These are phyloP conservation scores for Stenodera caucasica DNA, from an alignment of 2,888 invertebrate species.

Conservation along the genomic window DNA sequence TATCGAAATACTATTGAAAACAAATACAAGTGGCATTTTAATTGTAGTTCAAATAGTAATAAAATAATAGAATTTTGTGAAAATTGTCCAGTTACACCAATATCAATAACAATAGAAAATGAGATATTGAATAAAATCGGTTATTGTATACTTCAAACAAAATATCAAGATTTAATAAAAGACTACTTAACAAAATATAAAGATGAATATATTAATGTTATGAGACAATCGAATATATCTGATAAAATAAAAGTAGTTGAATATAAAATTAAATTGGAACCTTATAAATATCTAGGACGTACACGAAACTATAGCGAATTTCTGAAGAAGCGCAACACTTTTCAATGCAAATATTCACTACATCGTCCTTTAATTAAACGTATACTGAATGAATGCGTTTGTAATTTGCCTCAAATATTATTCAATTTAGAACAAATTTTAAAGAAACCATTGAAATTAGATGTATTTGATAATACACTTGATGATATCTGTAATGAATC, in stretches of 20 bases:
- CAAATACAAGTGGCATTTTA: background rate
- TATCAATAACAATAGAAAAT: conserved; percentile 64
- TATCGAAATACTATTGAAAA: background rate
- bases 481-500: conserved; percentile 35
- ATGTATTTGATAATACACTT: conserved; percentile 33
- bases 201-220: conserved; percentile 61
- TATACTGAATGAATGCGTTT: conserved; percentile 59
- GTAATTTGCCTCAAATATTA: conserved; percentile 59
- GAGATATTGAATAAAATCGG: conserved; percentile 64
- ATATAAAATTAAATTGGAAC: conserved; percentile 53
- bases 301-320: conserved; percentile 63
- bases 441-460: conserved; percentile 30
- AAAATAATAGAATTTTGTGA: conserved; percentile 22
- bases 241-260: conserved; percentile 62
- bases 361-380: conserved; percentile 65
- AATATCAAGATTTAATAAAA: conserved; percentile 59
- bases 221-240: conserved; percentile 64
- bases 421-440: conserved; percentile 54
- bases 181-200: conserved; percentile 61
- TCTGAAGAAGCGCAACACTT: conserved; percentile 60
- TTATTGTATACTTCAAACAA: conserved; percentile 58
- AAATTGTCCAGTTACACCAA: conserved; percentile 56
- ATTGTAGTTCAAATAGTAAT: background rate
- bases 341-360: conserved; percentile 62
- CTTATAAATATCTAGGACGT: conserved; percentile 64